Evolutionary conservation across 1,140 invertebrate species (phyloP), one percentile per base, ranked within the genome.

Genomic region (Scaptomyza montana): DNA sequence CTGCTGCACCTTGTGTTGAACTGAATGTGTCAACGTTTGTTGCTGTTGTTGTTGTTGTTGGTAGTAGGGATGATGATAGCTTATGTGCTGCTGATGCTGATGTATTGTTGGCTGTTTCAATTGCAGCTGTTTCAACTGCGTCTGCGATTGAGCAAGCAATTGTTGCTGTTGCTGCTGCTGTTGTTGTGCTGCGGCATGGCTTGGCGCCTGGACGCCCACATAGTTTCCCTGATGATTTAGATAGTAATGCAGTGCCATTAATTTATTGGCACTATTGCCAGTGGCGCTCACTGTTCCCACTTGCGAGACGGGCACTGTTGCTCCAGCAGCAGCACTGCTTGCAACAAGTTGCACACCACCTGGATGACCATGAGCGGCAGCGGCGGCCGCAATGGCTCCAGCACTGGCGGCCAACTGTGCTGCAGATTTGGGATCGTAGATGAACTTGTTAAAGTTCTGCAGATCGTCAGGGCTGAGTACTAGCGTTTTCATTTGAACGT

Each of bases 231-330:
- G 90, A 86, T 91, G 87, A 19, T 91, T 91, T 13, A 91, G 70
- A 76, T 91, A 91, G 65, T 91, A 91, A n/a, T 91, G 90, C 53
- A 91, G 62, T 4, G 90, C 87, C 90, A 91, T 91, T 43, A 91
- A 57, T 56, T 89, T 82, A 28, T 76, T 78, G 56, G 50, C 19
- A 45, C 50, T 74, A 30, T 86, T 86, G 53, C 66, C 78, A 19
- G 16, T 43, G 28, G 45, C 54, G 25, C 19, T 12, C 3, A 57
- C 54, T 13, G 66, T 60, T n/a, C 21, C 25, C 8, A 57, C 63
- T 3, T 78, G 43, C 9, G 71, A 36, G 1, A 73, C 69, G 19
- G 76, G 75, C 39, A 89, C 59, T 1, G 69, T 57, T 7, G 62
- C 25, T 2, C 16, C 16, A 16, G 73, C 56, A 5, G 62, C 39